These are phyloP conservation scores for Lates calcarifer DNA, from an alignment of 2,113 vertebrate genomes.

Conservation along the genomic window DNA sequence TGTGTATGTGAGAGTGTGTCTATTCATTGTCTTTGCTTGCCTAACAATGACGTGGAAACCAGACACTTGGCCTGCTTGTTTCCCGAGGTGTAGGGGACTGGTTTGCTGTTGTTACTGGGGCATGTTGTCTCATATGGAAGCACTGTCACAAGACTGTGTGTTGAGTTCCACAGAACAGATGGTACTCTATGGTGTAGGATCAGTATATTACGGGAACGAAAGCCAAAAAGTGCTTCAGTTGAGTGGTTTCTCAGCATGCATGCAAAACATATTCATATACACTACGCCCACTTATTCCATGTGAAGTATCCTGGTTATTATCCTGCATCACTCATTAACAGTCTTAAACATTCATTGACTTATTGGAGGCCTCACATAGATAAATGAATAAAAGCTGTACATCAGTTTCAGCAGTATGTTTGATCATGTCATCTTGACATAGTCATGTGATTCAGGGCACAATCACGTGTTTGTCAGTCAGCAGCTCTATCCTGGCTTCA, in stretches of 20 bases:
- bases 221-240: slow-evolving; percentile 55
- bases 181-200: slow-evolving; percentile 54
- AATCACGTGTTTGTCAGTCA: slow-evolving; percentile 45
- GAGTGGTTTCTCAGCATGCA: slow-evolving; percentile 50
- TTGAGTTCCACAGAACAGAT: slow-evolving; percentile 65
- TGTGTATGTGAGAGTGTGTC: neutral
- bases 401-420: neutral
- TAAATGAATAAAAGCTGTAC: neutral
- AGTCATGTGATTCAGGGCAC: neutral
- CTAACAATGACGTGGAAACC: slow-evolving; percentile 40
- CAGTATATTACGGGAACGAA: slow-evolving; percentile 39
- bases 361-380: neutral
- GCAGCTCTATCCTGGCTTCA: slow-evolving; percentile 28
- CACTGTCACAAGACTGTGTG: slow-evolving; percentile 25
- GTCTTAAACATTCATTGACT: slow-evolving; percentile 20
- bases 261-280: slow-evolving; percentile 42
- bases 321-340: slow-evolving; percentile 3
- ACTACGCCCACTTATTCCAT: slow-evolving; percentile 18
- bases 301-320: slow-evolving; percentile 1
- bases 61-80: slow-evolving; percentile 38
- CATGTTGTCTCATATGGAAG: slow-evolving; percentile 40
- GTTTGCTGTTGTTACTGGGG: slow-evolving; percentile 32
- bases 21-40: neutral
- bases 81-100: neutral
- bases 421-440: slow-evolving; percentile 8